Percentiles rank a stretch among this genome's conserved stretches.
Conservation (phyloP, 1,140 invertebrate genomes). For the Stenopsyche tienmushanensis region DNA sequence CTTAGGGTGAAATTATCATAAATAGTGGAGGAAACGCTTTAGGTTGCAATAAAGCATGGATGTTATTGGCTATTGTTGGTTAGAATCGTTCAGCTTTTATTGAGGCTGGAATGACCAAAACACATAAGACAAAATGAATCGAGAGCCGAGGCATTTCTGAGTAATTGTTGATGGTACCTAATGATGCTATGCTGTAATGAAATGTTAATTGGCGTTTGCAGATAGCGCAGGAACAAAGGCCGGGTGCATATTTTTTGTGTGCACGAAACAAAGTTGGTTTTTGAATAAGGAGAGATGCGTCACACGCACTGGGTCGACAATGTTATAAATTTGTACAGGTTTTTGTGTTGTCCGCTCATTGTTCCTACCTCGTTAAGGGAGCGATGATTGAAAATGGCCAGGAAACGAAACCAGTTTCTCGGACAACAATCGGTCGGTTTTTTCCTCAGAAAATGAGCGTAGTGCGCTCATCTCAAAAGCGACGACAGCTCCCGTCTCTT, state of each 20-base stretch:
- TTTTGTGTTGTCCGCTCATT: conserved; percentile 39
- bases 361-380: conserved; percentile 20
- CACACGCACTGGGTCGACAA: conserved; percentile 23
- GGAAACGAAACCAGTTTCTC: conserved; percentile 41
- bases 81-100: no score
- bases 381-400: conserved; percentile 40
- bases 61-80: no score
- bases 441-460: neutral
- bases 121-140: no score
- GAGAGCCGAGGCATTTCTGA: no score
- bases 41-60: no score
- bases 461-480: neutral
- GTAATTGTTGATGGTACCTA: no score
- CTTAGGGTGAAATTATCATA: no score
- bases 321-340: conserved; percentile 41
- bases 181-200: no score
- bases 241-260: neutral
- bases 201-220: conserved; percentile 5
- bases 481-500: neutral
- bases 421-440: conserved; percentile 12
- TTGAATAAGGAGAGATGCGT: neutral
- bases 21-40: no score
- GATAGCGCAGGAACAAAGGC: neutral
- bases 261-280: neutral
- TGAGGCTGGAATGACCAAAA: no score